phyloP scores from a whole-genome alignment of 2,113 vertebrate genomes.

The Monopterus albus region DNA sequence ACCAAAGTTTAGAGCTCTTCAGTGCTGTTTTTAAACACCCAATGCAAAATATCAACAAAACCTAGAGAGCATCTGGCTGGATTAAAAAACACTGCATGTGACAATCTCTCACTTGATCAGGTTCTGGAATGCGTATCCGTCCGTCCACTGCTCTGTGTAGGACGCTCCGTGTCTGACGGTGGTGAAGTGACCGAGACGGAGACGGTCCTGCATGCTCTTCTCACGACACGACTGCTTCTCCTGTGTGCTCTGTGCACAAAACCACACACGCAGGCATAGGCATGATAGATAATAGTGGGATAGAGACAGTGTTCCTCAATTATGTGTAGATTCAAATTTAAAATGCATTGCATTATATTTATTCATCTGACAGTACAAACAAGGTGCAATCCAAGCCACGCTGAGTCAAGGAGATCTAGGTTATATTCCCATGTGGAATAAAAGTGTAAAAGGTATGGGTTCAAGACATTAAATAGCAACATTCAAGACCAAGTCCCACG shows the following conservation, averaged over 20 bases:
- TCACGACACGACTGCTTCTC: slow-evolving; percentile 98
- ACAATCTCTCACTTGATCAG: slow-evolving; percentile 92
- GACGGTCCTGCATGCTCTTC: slow-evolving; percentile 99
- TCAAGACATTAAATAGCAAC: no score
- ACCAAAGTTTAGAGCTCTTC: no score
- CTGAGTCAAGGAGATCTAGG: neutral
- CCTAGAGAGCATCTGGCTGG: neutral
- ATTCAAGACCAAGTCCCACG: neutral
- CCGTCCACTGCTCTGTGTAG: slow-evolving; percentile 99
- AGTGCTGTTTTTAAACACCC: no score
- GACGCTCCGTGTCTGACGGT: slow-evolving; percentile 98
- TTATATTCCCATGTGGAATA: neutral
- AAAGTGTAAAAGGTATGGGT: neutral
- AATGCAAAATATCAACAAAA: neutral
- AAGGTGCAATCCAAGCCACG: neutral
- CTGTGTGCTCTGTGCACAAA: slow-evolving; percentile 90
- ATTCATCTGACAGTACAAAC: neutral
- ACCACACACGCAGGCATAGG: slow-evolving; percentile 13
- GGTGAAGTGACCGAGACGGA: slow-evolving; percentile 98
- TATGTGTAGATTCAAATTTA: neutral
- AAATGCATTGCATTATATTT: no score
- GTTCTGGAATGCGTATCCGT: slow-evolving; percentile 99
- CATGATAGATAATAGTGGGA: neutral
- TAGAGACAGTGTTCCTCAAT: neutral
- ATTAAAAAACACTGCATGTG: neutral